Evolutionary conservation across 2,113 vertebrate genomes (phyloP), one percentile per base, ranked within the genome.

Genomic region (Pteronura brasiliensis): DNA sequence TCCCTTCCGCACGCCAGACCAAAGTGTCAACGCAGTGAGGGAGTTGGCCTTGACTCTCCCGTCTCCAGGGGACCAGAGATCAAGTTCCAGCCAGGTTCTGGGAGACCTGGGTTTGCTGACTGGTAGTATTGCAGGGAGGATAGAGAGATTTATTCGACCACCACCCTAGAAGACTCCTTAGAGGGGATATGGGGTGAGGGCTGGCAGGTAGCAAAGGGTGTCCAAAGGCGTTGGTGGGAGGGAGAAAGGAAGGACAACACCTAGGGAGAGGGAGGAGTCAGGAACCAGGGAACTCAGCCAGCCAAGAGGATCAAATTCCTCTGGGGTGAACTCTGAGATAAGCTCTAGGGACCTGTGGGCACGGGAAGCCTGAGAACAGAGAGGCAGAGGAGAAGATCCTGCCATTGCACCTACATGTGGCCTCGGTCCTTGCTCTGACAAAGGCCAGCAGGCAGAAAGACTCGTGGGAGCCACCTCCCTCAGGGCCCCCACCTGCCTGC

Each of bases 271-370:
- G 98, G 96, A 92, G 96, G 96, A 97, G 97, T 86, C 96, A 83
- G 74, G 67, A 79, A 36, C 10, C 39, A 0, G 69, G 83, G 42
- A 80, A 42, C 83, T 81, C 49, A 47, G 77, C 91, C 95, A 91
- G 71, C 52, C 13, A 25, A 63, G 42, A 67, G 34, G 98, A 95
- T 98, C 97, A 97, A 96, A 98, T 97, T 97, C 97, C 97, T 97
- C 89, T 20, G 4, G 27, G 9, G 49, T 94, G 95, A 97, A 95
- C 95, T 95, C 89, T 82, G 94, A 96, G 77, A 93, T 14, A 81
- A 52, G 10, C 27, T 74, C n/a, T 57, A 67, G 80, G 23, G 69
- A 44, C 44, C 15, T 59, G 79, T 49, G 47, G 79, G 13, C 49
- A 42, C 52, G 0, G n/a, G 83, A 96, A 72, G 90, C 44, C 47